Base-by-base conservation (phyloP, 2,888 invertebrate genomes). In the Prostheceraeus crozeri region DNA sequence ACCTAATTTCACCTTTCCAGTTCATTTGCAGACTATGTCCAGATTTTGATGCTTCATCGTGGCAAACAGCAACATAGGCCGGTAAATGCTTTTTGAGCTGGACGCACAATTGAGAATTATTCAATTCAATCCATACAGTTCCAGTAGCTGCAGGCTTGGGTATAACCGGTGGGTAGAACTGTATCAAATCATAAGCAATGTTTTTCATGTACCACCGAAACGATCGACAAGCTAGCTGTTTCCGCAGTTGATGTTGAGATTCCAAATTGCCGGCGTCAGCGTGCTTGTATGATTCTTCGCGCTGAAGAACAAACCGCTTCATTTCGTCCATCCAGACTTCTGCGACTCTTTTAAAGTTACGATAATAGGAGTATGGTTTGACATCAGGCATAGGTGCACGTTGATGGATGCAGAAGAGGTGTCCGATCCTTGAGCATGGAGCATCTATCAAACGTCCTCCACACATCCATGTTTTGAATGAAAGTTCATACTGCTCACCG, bases 401-500 rank as follows among this genome's bases (percentile, higher is more conserved):
- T n/a, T n/a, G n/a, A n/a, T n/a, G n/a, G n/a, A n/a, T n/a, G n/a
- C 85, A 71, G 67, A 80, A 80, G 54, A 80, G 76, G 65, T 93
- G 91, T 0, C 89, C 91, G 11, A 93, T 86, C 66, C 91, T 82
- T 0, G 90, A 89, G 71, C 91, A 93, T 1, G 91, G 89, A 11
- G 87, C 86, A 78, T 93, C 91, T 62, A 85, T 80, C 85, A 93
- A 84, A 66, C 83, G 82, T 0, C 91, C 91, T n/a, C 89, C 89
- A 74, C 91, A 93, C 78, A 90, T 90, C 91, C 93, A 91, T 57
- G 91, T 84, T 82, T 93, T 93, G 71, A 94, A 94, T 63, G 91
- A 91, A n/a, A 94, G 80, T 72, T 94, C 94, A 70, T 91, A 94
- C 74, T 94, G 94, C 74, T 94, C 94, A 0, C 93, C 94, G 19